Base-by-base conservation (phyloP, 2,797 vertebrate species). In the Pseudocheirus occidentalis region DNA sequence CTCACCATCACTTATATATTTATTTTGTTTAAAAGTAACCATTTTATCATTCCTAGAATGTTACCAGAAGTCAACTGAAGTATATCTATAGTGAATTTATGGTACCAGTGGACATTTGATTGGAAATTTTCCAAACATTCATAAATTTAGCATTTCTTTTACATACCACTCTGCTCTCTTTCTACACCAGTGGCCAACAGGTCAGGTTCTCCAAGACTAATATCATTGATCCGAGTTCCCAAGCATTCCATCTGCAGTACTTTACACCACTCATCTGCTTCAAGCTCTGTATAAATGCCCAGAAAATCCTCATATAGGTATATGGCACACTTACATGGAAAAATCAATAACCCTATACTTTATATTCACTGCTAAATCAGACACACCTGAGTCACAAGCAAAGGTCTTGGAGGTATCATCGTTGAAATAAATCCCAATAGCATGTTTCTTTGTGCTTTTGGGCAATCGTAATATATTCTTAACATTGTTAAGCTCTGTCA, bases 241-340 rank as follows among this genome's bases (percentile, higher is more conserved):
- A 99, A 98, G 56, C 99, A 99, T 95, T 99, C 99, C 97, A 98
- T 98, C 95, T 99, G 98, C 97, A 99, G 98, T 50, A 99, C 98
- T 97, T 99, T 99, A 97, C 99, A 99, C 99, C 99, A 99, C n/a
- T 99, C 99, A 29, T 99, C 99, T 1, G 99, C 99, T 97, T 99
- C 99, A 0, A 99, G 98, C 34, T 99, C 99, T 99, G 98, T 12
- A 53, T 90, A 97, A 98, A 98, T 0, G 90, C 58, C 97, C 98
- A 97, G 34, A 97, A 98, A 97, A 95, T 97, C 95, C 95, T n/a
- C 4, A 40, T 87, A 92, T 96, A 16, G 50, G 95, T 97, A 93
- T 54, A 46, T 93, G 0, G 28, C 1, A 46, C 0, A 2, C 57
- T 90, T 1, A 28, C 0, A 56, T 62, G 90, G 4, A 52, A 73